A percentile compares a stretch with the other conserved stretches of the same genome.
phyloP scores from a whole-genome alignment of 1,140 invertebrate species.

The Zaprionus capensis region DNA sequence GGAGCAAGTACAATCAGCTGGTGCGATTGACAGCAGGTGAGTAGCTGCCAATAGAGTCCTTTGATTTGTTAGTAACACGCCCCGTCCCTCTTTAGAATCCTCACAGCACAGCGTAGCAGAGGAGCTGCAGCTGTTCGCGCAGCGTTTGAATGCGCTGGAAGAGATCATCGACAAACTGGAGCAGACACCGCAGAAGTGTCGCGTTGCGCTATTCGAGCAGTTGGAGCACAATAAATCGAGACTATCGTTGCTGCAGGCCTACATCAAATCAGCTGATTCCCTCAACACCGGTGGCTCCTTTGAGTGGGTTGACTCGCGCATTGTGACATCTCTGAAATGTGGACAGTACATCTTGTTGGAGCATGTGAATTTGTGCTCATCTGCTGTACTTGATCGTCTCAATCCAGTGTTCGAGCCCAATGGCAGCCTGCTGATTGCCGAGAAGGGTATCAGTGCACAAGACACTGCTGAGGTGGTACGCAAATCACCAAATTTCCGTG shows the following conservation, averaged over 20 bases:
- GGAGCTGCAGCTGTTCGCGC: slow-evolving; percentile 62
- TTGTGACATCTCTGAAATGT: slow-evolving; percentile 88
- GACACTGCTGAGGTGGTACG: slow-evolving; percentile 90
- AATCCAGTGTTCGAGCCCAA: slow-evolving; percentile 97
- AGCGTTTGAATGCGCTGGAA: slow-evolving; percentile 52
- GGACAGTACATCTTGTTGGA: slow-evolving; percentile 87
- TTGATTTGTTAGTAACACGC: neutral
- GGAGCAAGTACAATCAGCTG: slow-evolving; percentile 72
- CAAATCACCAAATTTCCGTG: slow-evolving; percentile 95
- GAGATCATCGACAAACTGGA: slow-evolving; percentile 51
- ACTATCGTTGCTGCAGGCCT: slow-evolving; percentile 46
- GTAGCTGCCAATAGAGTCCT: neutral
- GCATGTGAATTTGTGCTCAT: slow-evolving; percentile 98
- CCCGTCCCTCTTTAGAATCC: slow-evolving; percentile 20
- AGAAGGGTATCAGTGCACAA: slow-evolving; percentile 91
- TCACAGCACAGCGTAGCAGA: slow-evolving; percentile 59
- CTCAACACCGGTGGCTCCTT: slow-evolving; percentile 94
- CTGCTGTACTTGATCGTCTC: slow-evolving; percentile 97
- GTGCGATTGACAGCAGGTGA: slow-evolving; percentile 58
- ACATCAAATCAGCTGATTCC: slow-evolving; percentile 85
- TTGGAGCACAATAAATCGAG: slow-evolving; percentile 41
- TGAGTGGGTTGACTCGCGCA: slow-evolving; percentile 98
- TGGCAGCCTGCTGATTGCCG: slow-evolving; percentile 95
- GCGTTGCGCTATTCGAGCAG: slow-evolving; percentile 33
- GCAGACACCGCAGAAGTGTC: slow-evolving; percentile 44